Conservation (phyloP, 1,140 invertebrate genomes). For the Paralvinella palmiformis region DNA sequence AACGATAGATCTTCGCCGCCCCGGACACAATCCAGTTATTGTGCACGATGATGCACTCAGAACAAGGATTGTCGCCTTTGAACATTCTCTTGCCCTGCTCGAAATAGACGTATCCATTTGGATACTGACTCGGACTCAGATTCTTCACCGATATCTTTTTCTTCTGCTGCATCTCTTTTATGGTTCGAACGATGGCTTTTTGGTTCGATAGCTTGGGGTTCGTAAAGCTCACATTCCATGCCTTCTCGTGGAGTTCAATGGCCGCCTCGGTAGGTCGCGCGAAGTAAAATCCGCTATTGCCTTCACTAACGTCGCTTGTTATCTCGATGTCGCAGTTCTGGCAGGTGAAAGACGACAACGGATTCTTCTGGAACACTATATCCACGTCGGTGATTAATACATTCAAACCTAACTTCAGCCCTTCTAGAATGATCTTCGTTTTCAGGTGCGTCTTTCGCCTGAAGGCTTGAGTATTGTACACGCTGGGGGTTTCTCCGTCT, state of each 20-base stretch:
- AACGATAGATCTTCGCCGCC: slow-evolving; percentile 17
- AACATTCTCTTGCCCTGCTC: slow-evolving; percentile 1
- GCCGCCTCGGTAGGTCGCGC: background rate
- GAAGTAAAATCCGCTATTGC: slow-evolving; percentile 9
- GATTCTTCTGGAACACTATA: slow-evolving; percentile 8
- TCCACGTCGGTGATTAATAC: slow-evolving; percentile 5
- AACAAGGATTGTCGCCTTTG: background rate
- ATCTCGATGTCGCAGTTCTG: slow-evolving; percentile 4
- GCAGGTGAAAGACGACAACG: background rate
- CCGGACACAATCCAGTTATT: slow-evolving; percentile 18
- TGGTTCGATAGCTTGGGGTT: background rate
- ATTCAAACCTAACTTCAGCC: background rate
- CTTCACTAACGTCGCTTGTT: slow-evolving; percentile 3
- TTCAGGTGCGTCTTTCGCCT: slow-evolving; percentile 9
- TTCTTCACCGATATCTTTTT: background rate
- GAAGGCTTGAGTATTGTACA: background rate
- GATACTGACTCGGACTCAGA: background rate
- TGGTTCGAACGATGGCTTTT: background rate
- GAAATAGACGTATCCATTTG: background rate
- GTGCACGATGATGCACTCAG: slow-evolving; percentile 10
- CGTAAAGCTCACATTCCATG: background rate
- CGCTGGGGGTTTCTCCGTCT: background rate
- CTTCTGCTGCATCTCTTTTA: background rate
- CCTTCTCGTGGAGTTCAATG: background rate
- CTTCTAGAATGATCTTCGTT: slow-evolving; percentile 6